phyloP scores from a whole-genome alignment of 2,888 invertebrate species.

The Sarcophaga caerulescens region DNA sequence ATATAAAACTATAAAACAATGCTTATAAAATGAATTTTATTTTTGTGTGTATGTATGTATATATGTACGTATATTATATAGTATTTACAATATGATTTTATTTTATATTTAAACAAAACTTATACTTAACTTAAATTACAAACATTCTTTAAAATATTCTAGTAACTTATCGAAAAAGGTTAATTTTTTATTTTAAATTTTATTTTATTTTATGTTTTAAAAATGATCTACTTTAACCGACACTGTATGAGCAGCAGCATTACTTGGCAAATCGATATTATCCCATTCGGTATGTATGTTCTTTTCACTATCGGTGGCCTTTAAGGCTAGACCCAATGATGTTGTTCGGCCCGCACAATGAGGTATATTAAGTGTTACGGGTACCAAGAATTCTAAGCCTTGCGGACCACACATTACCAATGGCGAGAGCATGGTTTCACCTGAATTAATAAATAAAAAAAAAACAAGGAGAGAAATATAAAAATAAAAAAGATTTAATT shows the following conservation, averaged over 20 bases:
- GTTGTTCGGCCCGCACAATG: slow-evolving; percentile 91
- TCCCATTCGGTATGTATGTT: slow-evolving; percentile 93
- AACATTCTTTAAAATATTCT: neutral
- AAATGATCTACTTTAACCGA: slow-evolving; percentile 96
- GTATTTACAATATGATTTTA: slow-evolving; percentile 13
- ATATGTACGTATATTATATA: neutral
- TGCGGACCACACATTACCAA: slow-evolving; percentile 98
- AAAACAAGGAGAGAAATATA: slow-evolving; percentile 1
- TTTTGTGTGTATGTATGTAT: slow-evolving; percentile 32
- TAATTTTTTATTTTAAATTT: neutral
- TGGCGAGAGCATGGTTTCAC: slow-evolving; percentile 96
- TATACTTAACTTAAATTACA: neutral
- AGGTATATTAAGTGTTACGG: slow-evolving; percentile 95
- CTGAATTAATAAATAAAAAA: slow-evolving; percentile 81
- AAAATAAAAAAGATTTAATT: slow-evolving; percentile 1
- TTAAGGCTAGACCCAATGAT: slow-evolving; percentile 88
- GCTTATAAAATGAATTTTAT: slow-evolving; percentile 26
- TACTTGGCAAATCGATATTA: slow-evolving; percentile 91
- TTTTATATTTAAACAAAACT: neutral
- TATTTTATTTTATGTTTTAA: slow-evolving; percentile 79
- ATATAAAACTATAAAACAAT: slow-evolving; percentile 68
- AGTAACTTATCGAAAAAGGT: neutral
- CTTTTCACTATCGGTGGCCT: slow-evolving; percentile 91
- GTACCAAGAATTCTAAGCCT: slow-evolving; percentile 92
- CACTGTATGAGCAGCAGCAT: slow-evolving; percentile 92